Evolutionary conservation across 2,888 invertebrate species (phyloP), one percentile per base, ranked within the genome.

Genomic region (Euspilapteryx auroguttella): DNA sequence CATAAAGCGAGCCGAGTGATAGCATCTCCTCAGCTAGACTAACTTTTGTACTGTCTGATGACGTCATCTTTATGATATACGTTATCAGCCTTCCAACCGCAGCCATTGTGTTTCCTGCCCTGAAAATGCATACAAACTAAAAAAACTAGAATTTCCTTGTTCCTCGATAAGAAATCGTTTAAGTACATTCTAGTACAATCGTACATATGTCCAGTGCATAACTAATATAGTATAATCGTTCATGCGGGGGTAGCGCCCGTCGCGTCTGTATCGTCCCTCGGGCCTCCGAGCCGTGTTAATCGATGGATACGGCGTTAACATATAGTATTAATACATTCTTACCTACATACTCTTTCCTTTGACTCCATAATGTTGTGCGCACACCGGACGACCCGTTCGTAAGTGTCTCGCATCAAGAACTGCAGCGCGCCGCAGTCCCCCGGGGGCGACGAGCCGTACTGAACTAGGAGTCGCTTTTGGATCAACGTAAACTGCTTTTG

Each of bases 371-470:
- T 64, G 32, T 65, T 50, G 26, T 78, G 55, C 1, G 78, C 71
- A 4, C 63, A 55, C 24, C 55, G 53, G 21, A 71, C 54, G n/a
- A 83, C 64, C 46, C 85, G 82, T 34, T 75, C 53, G 45, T 86
- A 82, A 1, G 89, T 87, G 34, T 86, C 85, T 33, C 82, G 81
- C 45, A 89, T 73, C 4, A 91, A 62, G 26, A 81, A 80, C 50
- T 88, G 86, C 27, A 93, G 58, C 31, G 85, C 82, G 24, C 81
- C 80, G 34, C 92, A 75, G 23, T 89, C 83, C 2, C 83, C 80
- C 1, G 88, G 87, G 28, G 86, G 90, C 47, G 87, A 81, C 32
- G 91, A 88, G 38, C 89, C 87, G 47, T 87, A 86, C 47, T 87
- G 85, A 2, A 86, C 82, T 34, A 93, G 66, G 21, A 93, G 65